Evolutionary conservation across 2,888 invertebrate species (phyloP), one percentile per base, ranked within the genome.

Genomic region (Shargacucullia verbasci): DNA sequence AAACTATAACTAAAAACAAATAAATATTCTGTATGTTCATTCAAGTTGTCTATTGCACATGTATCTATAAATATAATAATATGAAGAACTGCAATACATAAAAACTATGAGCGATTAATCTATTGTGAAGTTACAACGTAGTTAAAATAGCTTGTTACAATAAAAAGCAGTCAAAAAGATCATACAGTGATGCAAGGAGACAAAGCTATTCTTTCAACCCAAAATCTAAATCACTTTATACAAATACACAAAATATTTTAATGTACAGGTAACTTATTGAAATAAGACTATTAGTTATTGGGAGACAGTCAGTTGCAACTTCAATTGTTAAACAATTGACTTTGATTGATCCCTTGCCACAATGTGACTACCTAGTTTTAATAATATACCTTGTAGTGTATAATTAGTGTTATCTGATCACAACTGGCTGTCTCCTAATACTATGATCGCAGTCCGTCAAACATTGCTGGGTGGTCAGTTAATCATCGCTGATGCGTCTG

Each of bases 401-500:
- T 34, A 12, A 34, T 34, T 12, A 35, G 38, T 29, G 37, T 41
- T 34, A 38, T n/a, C n/a, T 0, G 15, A 34, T 50, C 8, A 53
- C 64, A 71, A 55, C 27, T 40, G 64, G 67, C 52, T 57, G 68
- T 62, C 60, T 61, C 44, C 57, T 27, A 61, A 59, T 47, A 40
- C 38, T 43, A 37, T 54, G 53, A 27, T 64, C 56, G 43, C 34
- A 11, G 38, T 44, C 55, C 55, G 31, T 20, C 9, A n/a, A 49
- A 25, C 43, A 8, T 38, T 1, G 40, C 48, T 34, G 10, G 11
- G 0, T 13, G 0, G 41, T 57, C 52, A 33, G 64, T 73, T 61
- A 73, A 20, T 73, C 91, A 66, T 91, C 93, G 66, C 90, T 92
- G 35, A 92, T 84, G 7, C 87, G 81, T 7, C 92, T 86, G 68